Percentiles rank a stretch among this genome's conserved stretches.
Evolutionary conservation across 23 tunicate genomes (phyloP).

Genomic region (Oikopleura albicans): DNA sequence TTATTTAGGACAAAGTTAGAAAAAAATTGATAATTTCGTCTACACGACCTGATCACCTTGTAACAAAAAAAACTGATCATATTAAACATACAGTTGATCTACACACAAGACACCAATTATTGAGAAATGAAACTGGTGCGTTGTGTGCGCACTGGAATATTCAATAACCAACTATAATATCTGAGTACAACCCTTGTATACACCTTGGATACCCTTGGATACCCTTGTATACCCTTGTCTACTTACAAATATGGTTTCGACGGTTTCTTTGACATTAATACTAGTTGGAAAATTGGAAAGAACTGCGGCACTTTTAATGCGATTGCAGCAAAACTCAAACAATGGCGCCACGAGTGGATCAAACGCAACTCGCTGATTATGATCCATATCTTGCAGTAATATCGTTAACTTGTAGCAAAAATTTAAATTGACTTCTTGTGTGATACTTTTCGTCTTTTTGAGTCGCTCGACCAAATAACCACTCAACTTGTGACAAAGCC

Average conservation of each 20-base stretch:
- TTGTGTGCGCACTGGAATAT: too few species aligned
- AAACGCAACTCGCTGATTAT: background rate
- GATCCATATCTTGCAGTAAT: slow-evolving; percentile 14
- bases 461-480: background rate
- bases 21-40: too few species aligned
- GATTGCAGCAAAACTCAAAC: background rate
- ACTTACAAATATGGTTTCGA: background rate
- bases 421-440: background rate
- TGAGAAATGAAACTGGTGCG: too few species aligned
- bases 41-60: too few species aligned
- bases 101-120: too few species aligned
- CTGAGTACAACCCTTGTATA: too few species aligned
- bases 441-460: background rate
- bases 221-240: too few species aligned
- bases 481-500: background rate
- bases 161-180: too few species aligned
- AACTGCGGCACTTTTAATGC: background rate
- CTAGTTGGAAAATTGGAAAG: background rate
- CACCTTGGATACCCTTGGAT: too few species aligned
- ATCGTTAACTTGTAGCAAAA: background rate
- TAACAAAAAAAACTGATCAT: too few species aligned
- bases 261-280: background rate
- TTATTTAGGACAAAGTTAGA: too few species aligned
- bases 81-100: too few species aligned
- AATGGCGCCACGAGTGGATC: background rate